Conservation (phyloP, 1,140 invertebrate species). For the Drosophila orosa region DNA sequence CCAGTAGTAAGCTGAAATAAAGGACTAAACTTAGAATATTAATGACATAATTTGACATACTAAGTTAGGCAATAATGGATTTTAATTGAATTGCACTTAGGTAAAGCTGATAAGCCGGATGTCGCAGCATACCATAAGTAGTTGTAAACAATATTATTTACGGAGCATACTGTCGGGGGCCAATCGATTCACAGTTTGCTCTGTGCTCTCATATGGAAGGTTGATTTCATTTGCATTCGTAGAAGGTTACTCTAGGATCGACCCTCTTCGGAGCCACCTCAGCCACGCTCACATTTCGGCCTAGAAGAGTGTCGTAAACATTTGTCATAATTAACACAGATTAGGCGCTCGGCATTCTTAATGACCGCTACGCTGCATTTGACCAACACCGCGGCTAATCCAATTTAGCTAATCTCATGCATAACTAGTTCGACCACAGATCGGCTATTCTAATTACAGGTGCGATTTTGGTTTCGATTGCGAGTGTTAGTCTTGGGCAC, state of each 20-base stretch:
- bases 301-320: constrained; percentile 27
- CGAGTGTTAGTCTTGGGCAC: constrained; percentile 7
- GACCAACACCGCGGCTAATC: constrained; percentile 26
- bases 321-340: constrained; percentile 58
- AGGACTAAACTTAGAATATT: background rate
- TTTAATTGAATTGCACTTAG: background rate
- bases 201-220: constrained; percentile 3
- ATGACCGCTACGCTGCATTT: constrained; percentile 20
- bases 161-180: constrained; percentile 27
- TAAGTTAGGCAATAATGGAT: background rate
- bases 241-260: constrained; percentile 5
- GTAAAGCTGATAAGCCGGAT: constrained; percentile 7
- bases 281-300: background rate
- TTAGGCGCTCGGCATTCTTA: constrained; percentile 41
- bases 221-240: constrained; percentile 2
- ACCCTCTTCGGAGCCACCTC: constrained; percentile 3
- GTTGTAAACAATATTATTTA: constrained; percentile 14
- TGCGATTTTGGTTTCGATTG: constrained; percentile 21
- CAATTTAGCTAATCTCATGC: constrained; percentile 50
- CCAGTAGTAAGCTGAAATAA: background rate
- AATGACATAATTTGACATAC: background rate
- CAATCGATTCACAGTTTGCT: background rate
- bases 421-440: constrained; percentile 45
- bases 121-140: background rate
- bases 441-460: constrained; percentile 49